A percentile compares a stretch with the other conserved stretches of the same genome.
Conservation (phyloP, 2,888 invertebrate genomes). For the Caenorhabditis sp. region DNA sequence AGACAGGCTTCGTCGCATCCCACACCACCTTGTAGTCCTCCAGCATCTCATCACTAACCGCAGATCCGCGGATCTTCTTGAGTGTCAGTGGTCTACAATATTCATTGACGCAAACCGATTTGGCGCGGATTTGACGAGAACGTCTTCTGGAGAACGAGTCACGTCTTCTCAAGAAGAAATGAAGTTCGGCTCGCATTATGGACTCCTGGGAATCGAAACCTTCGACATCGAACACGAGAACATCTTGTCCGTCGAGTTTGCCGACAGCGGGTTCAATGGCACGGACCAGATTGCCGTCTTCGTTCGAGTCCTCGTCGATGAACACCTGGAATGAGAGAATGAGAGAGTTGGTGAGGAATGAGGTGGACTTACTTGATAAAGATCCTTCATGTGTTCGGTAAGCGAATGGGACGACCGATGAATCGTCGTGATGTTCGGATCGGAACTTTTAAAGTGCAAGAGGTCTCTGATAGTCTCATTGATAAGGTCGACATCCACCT, state of each 20-base stretch:
- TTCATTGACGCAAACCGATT: conserved; percentile 67
- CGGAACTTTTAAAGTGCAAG: conserved; percentile 45
- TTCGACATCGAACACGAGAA: conserved; percentile 68
- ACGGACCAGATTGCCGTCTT: conserved; percentile 68
- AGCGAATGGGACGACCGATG: conserved; percentile 48
- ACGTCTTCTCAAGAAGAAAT: conserved; percentile 64
- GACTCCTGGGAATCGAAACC: conserved; percentile 63
- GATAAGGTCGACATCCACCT: conserved; percentile 63
- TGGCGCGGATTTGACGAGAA: conserved; percentile 64
- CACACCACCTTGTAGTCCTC: conserved; percentile 63
- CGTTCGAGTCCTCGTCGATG: conserved; percentile 67
- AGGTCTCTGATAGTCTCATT: conserved; percentile 61
- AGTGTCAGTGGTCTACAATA: conserved; percentile 61
- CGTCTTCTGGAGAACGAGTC: conserved; percentile 55
- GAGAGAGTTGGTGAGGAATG: background rate
- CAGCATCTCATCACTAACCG: conserved; percentile 11
- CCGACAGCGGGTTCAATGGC: conserved; percentile 69
- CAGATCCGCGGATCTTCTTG: conserved; percentile 38
- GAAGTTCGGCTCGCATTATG: conserved; percentile 69
- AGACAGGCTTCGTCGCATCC: conserved; percentile 69
- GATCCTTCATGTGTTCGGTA: conserved; percentile 54
- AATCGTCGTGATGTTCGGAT: conserved; percentile 43
- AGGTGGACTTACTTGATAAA: conserved; percentile 45
- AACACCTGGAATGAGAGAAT: conserved; percentile 51
- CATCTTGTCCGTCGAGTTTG: conserved; percentile 68